Evolutionary conservation across 1,140 invertebrate genomes (phyloP).

Genomic region (Sarcophaga peregrina): DNA sequence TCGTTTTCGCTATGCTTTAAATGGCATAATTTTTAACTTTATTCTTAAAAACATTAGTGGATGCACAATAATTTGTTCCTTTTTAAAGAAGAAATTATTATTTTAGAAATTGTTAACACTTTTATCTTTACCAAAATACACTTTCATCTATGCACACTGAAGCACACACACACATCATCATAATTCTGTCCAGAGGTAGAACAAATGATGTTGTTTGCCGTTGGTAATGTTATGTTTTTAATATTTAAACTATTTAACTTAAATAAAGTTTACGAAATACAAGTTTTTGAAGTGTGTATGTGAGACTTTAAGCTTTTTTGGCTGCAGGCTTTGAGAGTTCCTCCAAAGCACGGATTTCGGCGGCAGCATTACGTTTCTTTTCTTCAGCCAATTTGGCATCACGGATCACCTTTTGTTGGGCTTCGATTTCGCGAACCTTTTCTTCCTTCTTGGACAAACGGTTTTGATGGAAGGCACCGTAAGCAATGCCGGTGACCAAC

Average conservation of each 20-base stretch:
- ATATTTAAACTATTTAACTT: background rate
- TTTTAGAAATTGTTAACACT: background rate
- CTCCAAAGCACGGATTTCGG: slow-evolving; percentile 57
- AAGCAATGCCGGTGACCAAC: slow-evolving; percentile 74
- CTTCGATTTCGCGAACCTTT: slow-evolving; percentile 73
- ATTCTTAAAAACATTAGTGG: slow-evolving; percentile 12
- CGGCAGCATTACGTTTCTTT: slow-evolving; percentile 70
- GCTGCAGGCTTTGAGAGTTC: slow-evolving; percentile 39
- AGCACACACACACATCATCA: slow-evolving; percentile 3
- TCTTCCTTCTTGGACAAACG: slow-evolving; percentile 76
- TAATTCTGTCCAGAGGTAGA: background rate
- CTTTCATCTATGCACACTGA: background rate
- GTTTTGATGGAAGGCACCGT: slow-evolving; percentile 77
- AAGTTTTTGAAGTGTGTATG: background rate
- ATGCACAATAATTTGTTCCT: background rate
- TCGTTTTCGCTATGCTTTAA: too few species aligned
- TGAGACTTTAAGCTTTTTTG: slow-evolving; percentile 24
- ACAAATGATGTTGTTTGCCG: slow-evolving; percentile 21
- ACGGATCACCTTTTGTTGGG: slow-evolving; percentile 73
- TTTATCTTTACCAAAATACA: background rate
- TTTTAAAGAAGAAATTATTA: background rate
- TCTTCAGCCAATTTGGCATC: slow-evolving; percentile 78
- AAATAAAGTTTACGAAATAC: slow-evolving; percentile 32
- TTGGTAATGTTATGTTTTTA: background rate
- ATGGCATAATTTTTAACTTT: background rate